Conservation (phyloP, 2,888 invertebrate genomes). For the Standfussiana lucernea region DNA sequence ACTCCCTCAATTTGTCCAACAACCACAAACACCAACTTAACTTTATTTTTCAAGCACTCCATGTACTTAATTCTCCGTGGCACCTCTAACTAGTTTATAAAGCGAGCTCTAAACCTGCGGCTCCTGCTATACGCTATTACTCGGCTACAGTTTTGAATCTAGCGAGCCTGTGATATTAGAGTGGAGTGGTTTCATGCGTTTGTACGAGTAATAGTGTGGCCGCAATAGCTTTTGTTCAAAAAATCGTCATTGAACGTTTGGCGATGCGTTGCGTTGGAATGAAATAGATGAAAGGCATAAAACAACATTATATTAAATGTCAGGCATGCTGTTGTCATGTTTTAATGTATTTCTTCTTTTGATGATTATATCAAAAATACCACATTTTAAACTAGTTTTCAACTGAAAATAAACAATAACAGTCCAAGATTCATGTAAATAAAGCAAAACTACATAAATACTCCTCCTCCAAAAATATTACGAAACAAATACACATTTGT, state of each 20-base stretch:
- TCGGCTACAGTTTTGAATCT: constrained; percentile 35
- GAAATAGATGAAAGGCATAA: background rate
- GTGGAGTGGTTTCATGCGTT: background rate
- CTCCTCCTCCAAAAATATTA: background rate
- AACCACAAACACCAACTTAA: background rate
- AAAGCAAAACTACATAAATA: background rate
- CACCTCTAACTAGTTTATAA: constrained; percentile 43
- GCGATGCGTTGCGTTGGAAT: background rate
- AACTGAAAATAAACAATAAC: background rate
- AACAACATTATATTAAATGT: background rate
- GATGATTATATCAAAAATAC: background rate
- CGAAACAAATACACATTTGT: background rate
- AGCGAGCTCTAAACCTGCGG: constrained; percentile 19
- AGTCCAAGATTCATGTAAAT: background rate
- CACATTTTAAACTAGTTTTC: background rate
- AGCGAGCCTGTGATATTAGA: constrained; percentile 19
- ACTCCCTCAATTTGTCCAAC: background rate
- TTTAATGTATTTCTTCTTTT: background rate
- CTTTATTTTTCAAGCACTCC: constrained; percentile 1
- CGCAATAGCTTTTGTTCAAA: background rate
- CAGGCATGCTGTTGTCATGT: background rate
- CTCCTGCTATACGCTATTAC: constrained; percentile 32
- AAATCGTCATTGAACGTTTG: background rate
- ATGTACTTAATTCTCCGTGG: constrained; percentile 22
- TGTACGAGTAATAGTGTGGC: background rate